Conservation (phyloP, 2,113 vertebrate genomes). For the Cynocephalus volans region DNA sequence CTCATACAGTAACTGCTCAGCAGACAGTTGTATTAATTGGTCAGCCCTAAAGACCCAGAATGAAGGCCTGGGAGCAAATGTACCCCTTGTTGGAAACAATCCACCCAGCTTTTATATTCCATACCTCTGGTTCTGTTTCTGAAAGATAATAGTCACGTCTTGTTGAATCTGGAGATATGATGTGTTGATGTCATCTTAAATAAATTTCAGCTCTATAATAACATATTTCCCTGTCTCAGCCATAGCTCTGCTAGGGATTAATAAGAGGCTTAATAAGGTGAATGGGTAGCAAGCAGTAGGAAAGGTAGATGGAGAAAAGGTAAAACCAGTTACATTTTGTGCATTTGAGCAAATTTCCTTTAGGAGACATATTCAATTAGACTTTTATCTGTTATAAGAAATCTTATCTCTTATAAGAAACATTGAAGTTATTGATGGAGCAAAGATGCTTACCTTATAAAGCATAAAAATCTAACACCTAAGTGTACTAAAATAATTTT, state of each 20-base stretch:
- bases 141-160: background rate
- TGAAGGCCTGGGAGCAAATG: background rate
- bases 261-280: too few relatives aligned
- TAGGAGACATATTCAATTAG: background rate
- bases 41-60: background rate
- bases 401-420: background rate
- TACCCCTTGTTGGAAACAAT: background rate
- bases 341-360: background rate
- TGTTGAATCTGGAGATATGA: background rate
- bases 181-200: conserved; percentile 7
- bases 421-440: background rate
- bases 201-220: background rate
- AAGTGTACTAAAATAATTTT: background rate
- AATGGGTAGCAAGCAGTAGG: background rate
- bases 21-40: background rate
- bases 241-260: background rate
- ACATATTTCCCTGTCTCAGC: background rate
- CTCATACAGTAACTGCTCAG: background rate
- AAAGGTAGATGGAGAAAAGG: background rate
- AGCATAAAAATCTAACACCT: background rate
- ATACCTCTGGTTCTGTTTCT: background rate
- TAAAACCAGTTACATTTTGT: background rate
- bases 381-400: background rate
- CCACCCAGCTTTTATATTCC: background rate
- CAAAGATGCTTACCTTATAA: background rate